Base-by-base conservation (phyloP, 1,140 invertebrate species). In the Varroa destructor region DNA sequence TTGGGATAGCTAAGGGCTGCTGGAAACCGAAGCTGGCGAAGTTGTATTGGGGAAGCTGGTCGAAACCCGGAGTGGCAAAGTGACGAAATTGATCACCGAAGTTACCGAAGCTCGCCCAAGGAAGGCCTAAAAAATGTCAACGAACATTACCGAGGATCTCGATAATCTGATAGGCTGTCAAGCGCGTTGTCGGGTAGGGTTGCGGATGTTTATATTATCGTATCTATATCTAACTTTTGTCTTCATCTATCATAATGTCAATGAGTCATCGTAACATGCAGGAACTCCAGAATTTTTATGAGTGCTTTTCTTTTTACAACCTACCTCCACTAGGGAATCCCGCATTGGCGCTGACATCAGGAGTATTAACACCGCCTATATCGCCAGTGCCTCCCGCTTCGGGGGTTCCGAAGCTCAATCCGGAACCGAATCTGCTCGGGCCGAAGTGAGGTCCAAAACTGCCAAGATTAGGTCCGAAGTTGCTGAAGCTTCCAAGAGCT, bases 281-380 rank as follows among this genome's bases (percentile, higher is more conserved):
- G 57, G 57, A 58, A 58, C 12, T 5, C 4, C 6, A 58, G 3
- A 12, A 36, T 5, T 58, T 51, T 8, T 51, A 8, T 51, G 46
- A 3, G 8, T 36, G 57, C 25, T 58, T 58, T 12, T 58, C 25
- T 3, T 58, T 58, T 36, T 3, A 5, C 57, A 58, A 12, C 61
- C 40, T 67, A 67, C 61, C 61, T 67, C 61, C 61, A 67, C 10
- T 67, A 37, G 61, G 61, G 61, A 67, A 40, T 12, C 61, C 61
- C 3, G 25, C 57, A 12, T 58, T 37, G 57, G 4, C 57, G 12
- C 14, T 46, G 61, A 67, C 14, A 37, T 40, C 36, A 67, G 12
- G 61, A 37, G 12, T 40, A 43, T 37, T 37, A 40, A 40, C 37
- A 2, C 61, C 61, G 36, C 57, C 57, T 25, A 58, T 14, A 37